Conservation (phyloP, 1,140 invertebrate species). For the Ceratoteleas bidentatus region DNA sequence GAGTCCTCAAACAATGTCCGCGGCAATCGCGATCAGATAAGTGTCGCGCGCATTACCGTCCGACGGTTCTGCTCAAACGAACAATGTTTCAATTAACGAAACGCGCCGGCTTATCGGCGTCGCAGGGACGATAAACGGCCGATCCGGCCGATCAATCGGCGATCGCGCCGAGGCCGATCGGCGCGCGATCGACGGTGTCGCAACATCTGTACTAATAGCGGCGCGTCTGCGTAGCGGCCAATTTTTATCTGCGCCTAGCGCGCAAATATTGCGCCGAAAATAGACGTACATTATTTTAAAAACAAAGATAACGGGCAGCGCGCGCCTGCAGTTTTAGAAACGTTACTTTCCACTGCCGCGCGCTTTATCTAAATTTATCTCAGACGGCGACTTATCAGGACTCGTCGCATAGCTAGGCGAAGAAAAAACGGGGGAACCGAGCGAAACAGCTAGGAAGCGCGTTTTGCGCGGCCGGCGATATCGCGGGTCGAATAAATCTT, state of each 20-base stretch:
- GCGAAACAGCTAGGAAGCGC: neutral
- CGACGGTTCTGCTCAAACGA: conserved; percentile 19
- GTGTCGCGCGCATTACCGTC: conserved; percentile 11
- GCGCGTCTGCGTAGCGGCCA: conserved; percentile 16
- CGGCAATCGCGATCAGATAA: conserved; percentile 30
- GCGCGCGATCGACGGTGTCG: conserved; percentile 25
- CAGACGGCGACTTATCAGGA: conserved; percentile 70
- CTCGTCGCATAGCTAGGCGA: conserved; percentile 68
- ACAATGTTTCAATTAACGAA: conserved; percentile 22
- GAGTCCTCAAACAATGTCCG: conserved; percentile 8
- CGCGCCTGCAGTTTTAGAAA: conserved; percentile 67
- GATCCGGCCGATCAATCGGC: neutral
- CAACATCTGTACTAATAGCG: conserved; percentile 68
- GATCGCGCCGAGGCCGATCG: conserved; percentile 3
- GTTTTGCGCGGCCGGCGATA: neutral
- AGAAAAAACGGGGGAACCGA: conserved; percentile 31
- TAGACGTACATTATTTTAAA: conserved; percentile 53
- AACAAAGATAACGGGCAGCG: conserved; percentile 50
- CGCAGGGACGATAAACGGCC: neutral
- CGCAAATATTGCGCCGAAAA: conserved; percentile 43
- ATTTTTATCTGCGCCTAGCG: neutral
- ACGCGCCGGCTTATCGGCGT: conserved; percentile 3
- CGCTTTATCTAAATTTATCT: conserved; percentile 77
- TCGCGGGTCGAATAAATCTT: conserved; percentile 11
- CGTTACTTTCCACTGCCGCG: conserved; percentile 68